phyloP scores from a whole-genome alignment of 2,113 vertebrate species.

The Anguilla japonica region DNA sequence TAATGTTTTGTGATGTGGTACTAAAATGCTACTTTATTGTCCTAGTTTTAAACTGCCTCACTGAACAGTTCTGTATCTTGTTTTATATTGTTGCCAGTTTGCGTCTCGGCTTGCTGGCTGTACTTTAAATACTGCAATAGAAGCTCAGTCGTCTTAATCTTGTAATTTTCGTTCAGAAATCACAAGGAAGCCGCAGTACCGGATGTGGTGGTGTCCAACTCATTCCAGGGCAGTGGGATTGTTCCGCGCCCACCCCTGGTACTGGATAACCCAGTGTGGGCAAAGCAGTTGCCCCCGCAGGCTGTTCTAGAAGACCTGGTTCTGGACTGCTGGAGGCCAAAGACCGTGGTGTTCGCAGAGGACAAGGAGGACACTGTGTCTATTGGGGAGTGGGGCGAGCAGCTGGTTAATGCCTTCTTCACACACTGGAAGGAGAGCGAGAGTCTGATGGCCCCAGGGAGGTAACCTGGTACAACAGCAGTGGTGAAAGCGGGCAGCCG shows the following conservation, averaged over 20 bases:
- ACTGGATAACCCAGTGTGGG: conserved; percentile 64
- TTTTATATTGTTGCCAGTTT: neutral
- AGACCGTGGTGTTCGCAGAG: conserved; percentile 56
- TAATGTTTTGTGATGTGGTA: neutral
- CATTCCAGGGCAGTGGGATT: conserved; percentile 58
- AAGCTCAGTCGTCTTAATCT: neutral
- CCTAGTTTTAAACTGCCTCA: neutral
- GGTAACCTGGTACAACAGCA: conserved; percentile 67
- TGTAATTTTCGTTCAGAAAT: conserved; percentile 27
- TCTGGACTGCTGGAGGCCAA: conserved; percentile 52
- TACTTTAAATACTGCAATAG: neutral
- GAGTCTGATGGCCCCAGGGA: conserved; percentile 44
- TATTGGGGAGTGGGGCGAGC: conserved; percentile 73
- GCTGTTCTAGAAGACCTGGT: conserved; percentile 66
- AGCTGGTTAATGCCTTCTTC: conserved; percentile 72
- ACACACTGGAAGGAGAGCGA: conserved; percentile 61
- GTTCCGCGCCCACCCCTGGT: conserved; percentile 52
- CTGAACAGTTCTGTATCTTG: neutral
- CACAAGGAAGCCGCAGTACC: conserved; percentile 6
- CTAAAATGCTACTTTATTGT: neutral
- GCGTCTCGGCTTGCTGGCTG: neutral
- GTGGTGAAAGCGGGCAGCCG: conserved; percentile 69
- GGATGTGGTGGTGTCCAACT: conserved; percentile 36
- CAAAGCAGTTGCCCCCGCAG: conserved; percentile 40
- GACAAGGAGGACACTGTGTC: conserved; percentile 44